These are phyloP conservation scores for Boloria selene DNA, from an alignment of 2,888 invertebrate genomes.

Conservation along the genomic window DNA sequence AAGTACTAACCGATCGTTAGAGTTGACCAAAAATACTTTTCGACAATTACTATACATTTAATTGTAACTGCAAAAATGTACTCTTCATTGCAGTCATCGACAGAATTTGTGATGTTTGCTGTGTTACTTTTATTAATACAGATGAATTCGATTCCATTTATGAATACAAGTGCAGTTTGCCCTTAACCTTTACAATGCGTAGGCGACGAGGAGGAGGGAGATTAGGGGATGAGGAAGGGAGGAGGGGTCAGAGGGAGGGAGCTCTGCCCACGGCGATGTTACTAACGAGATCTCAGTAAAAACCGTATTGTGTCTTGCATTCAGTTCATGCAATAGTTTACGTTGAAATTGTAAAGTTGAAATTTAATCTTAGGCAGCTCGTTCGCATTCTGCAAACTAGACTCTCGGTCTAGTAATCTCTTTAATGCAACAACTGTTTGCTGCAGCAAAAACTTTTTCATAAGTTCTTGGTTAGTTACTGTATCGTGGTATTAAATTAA, in stretches of 20 bases:
- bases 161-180: conserved; percentile 46
- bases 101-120: conserved; percentile 1
- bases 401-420: conserved; percentile 26
- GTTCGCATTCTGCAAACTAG: conserved; percentile 23
- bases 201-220: conserved; percentile 42
- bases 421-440: conserved; percentile 23
- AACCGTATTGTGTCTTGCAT: conserved; percentile 59
- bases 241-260: conserved; percentile 30
- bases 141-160: conserved; percentile 23
- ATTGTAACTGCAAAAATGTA: conserved; percentile 1
- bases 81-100: conserved; percentile 13
- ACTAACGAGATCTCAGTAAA: conserved; percentile 69
- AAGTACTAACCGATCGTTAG: no score
- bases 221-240: conserved; percentile 32
- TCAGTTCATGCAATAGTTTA: conserved; percentile 52
- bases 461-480: conserved; percentile 15
- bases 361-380: conserved; percentile 32
- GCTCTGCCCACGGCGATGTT: conserved; percentile 56
- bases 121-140: conserved; percentile 22
- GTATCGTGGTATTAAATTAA: conserved; percentile 19
- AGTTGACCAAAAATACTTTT: no score
- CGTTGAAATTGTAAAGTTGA: conserved; percentile 41
- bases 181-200: conserved; percentile 67
- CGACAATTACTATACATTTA: no score
- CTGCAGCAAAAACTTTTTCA: conserved; percentile 18